These are phyloP conservation scores for Macquaria australasica DNA, from an alignment of 2,113 vertebrate species.

Conservation along the genomic window DNA sequence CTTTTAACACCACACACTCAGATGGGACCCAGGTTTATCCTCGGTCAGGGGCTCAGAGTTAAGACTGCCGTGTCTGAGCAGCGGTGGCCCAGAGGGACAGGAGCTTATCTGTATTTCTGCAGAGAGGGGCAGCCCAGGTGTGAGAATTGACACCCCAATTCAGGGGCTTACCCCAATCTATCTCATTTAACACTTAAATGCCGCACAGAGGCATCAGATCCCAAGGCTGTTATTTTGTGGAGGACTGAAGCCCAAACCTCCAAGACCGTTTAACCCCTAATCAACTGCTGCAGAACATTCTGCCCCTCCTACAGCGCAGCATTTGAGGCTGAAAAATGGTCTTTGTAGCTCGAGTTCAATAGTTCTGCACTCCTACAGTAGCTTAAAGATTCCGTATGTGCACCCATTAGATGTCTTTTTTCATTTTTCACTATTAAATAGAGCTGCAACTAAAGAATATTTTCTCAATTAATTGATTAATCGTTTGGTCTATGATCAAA, in stretches of 20 bases:
- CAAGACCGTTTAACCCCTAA: not conserved
- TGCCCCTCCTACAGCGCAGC: not conserved
- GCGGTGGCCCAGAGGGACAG: conserved; percentile 17
- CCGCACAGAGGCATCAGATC: not conserved
- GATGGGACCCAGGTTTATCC: conserved; percentile 4
- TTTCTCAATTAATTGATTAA: not conserved
- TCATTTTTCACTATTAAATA: not conserved
- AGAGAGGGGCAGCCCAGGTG: not conserved
- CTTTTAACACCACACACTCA: not conserved
- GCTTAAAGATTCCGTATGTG: not conserved
- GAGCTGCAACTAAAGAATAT: not conserved
- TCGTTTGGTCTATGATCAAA: not conserved
- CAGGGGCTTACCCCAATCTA: not conserved
- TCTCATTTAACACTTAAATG: conserved; percentile 24
- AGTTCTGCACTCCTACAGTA: not conserved
- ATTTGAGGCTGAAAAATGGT: not conserved
- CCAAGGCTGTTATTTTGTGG: not conserved
- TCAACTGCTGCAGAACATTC: not conserved
- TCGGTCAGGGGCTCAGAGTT: conserved; percentile 1
- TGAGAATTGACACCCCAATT: not conserved
- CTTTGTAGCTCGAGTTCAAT: not conserved
- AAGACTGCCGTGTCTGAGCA: not conserved
- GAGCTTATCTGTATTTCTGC: conserved; percentile 45
- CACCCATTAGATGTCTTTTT: not conserved
- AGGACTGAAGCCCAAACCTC: not conserved